Conservation (phyloP, 2,888 invertebrate species). For the Bruchidius siliquastri region DNA sequence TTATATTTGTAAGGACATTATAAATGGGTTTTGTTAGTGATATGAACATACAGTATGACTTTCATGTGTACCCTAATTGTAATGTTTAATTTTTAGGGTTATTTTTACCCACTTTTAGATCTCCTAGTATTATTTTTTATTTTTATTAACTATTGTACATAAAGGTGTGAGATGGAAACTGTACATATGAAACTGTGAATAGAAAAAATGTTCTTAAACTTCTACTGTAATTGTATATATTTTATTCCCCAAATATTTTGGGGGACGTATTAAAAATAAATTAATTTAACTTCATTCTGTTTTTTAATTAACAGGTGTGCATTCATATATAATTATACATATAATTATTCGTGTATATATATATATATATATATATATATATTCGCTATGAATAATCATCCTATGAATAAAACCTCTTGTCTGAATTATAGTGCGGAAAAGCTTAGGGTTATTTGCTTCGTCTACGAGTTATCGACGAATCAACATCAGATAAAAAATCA, state of each 20-base stretch:
- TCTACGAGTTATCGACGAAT: too few relatives aligned
- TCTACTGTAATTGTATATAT: not conserved
- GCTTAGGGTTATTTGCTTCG: too few relatives aligned
- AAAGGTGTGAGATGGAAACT: constrained; percentile 20
- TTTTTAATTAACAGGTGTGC: not conserved
- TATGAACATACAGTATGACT: not conserved
- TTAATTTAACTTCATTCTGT: not conserved
- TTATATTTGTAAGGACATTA: not conserved
- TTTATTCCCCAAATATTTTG: not conserved
- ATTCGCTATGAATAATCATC: too few relatives aligned
- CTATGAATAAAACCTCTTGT: too few relatives aligned
- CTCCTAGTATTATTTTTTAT: constrained; percentile 19
- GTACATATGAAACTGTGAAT: constrained; percentile 16
- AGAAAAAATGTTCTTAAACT: not conserved
- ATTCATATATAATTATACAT: too few relatives aligned
- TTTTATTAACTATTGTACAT: constrained; percentile 23
- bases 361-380: too few relatives aligned
- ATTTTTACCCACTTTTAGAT: constrained; percentile 19
- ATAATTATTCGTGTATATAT: too few relatives aligned
- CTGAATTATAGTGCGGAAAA: too few relatives aligned
- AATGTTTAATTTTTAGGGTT: constrained; percentile 7
- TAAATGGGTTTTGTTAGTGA: not conserved
- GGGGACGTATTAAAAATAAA: not conserved
- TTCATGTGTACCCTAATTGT: constrained; percentile 1
- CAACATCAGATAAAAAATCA: not conserved